These are phyloP conservation scores for Drosophila ustulata DNA, from an alignment of 2,888 invertebrate genomes.

Conservation along the genomic window DNA sequence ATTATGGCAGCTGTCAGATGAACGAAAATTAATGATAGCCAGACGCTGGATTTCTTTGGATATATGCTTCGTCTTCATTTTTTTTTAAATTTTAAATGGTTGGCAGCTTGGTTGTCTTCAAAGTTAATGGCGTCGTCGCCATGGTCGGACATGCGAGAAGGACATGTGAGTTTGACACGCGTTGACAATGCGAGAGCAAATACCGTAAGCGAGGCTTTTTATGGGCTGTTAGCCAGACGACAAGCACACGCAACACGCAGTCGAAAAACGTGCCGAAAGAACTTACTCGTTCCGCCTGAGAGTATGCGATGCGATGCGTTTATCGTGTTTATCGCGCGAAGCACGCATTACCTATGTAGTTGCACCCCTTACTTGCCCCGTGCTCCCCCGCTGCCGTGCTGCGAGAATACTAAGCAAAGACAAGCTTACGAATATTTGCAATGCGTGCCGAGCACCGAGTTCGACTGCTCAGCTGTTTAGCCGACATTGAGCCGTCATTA, in stretches of 20 bases:
- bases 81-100: slow-evolving; percentile 49
- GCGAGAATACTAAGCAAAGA: too few relatives aligned
- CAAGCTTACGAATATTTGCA: background rate
- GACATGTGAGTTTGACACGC: slow-evolving; percentile 30
- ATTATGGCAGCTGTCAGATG: slow-evolving; percentile 10
- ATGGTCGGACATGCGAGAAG: background rate
- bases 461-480: slow-evolving; percentile 3
- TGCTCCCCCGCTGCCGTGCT: too few relatives aligned
- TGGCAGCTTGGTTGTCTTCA: background rate
- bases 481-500: background rate
- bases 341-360: slow-evolving; percentile 18
- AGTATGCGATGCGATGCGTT: slow-evolving; percentile 22
- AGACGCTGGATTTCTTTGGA: slow-evolving; percentile 58
- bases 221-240: slow-evolving; percentile 37
- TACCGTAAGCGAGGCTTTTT: slow-evolving; percentile 41
- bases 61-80: slow-evolving; percentile 52
- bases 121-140: background rate
- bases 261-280: slow-evolving; percentile 41
- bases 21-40: slow-evolving; percentile 66
- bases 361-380: background rate
- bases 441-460: background rate
- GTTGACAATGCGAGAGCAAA: slow-evolving; percentile 4
- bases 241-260: slow-evolving; percentile 16
- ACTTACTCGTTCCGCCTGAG: slow-evolving; percentile 3
- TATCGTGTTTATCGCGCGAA: slow-evolving; percentile 12